These are phyloP conservation scores for Euwallacea similis DNA, from an alignment of 1,140 invertebrate genomes.

Conservation along the genomic window DNA sequence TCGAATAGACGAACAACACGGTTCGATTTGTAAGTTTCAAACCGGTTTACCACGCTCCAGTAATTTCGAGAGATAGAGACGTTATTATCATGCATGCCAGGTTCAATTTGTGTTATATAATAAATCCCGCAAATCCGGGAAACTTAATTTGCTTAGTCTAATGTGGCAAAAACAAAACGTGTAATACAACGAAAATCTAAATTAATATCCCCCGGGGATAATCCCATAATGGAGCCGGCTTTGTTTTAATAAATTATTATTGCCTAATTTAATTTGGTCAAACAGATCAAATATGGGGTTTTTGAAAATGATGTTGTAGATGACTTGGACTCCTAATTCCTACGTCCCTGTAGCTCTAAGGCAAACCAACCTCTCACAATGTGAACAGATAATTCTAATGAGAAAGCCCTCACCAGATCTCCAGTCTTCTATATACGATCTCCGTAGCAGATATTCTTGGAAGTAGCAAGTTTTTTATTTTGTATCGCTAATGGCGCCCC, in stretches of 20 bases:
- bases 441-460: conserved; percentile 18
- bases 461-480: conserved; percentile 10
- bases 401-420: conserved; percentile 5
- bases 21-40: conserved; percentile 34
- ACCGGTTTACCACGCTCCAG: conserved; percentile 43
- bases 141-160: conserved; percentile 30
- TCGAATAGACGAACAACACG: too few species aligned
- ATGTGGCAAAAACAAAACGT: conserved; percentile 30
- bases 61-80: conserved; percentile 41
- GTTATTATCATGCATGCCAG: conserved; percentile 41
- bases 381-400: conserved; percentile 9
- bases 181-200: conserved; percentile 31
- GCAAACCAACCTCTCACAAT: too few species aligned
- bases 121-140: conserved; percentile 31
- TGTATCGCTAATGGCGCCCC: conserved; percentile 16
- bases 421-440: conserved; percentile 2
- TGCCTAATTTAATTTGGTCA: conserved; percentile 8
- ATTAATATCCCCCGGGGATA: conserved; percentile 22
- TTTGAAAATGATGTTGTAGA: too few species aligned
- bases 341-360: too few species aligned
- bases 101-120: conserved; percentile 33
- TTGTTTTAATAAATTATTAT: conserved; percentile 20
- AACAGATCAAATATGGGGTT: too few species aligned
- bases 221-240: conserved; percentile 10
- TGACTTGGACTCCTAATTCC: too few species aligned